phyloP scores from a whole-genome alignment of 2,797 vertebrate genomes.

The Neosalanx taihuensis region DNA sequence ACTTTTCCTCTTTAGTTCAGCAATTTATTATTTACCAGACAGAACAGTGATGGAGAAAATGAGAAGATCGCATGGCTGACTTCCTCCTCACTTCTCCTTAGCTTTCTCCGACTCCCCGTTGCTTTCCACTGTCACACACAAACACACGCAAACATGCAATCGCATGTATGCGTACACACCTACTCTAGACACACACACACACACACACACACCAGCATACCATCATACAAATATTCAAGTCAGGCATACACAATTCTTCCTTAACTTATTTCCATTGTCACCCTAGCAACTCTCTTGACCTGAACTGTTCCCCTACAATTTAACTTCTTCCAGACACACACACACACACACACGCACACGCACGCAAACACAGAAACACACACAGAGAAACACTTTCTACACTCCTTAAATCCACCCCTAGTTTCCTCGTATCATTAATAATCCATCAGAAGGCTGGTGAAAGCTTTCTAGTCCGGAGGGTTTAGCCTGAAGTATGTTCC shows the following conservation, averaged over 20 bases:
- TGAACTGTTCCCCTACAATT: not conserved
- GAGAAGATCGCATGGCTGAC: slow-evolving; percentile 38
- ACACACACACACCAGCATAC: not conserved
- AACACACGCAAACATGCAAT: slow-evolving; percentile 7
- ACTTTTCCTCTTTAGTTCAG: slow-evolving; percentile 29
- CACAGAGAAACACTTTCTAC: not conserved
- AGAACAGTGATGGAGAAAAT: slow-evolving; percentile 27
- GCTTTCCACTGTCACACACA: not conserved
- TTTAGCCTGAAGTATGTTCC: slow-evolving; percentile 26
- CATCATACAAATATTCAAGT: not conserved
- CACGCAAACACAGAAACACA: not conserved
- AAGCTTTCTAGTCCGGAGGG: slow-evolving; percentile 47
- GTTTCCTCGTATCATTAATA: slow-evolving; percentile 51
- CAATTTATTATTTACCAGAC: slow-evolving; percentile 55
- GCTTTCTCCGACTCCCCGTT: not conserved
- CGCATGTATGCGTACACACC: not conserved
- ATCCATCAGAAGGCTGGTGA: slow-evolving; percentile 48
- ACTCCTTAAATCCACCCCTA: slow-evolving; percentile 3
- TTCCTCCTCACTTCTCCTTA: slow-evolving; percentile 18
- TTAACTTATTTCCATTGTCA: not conserved
- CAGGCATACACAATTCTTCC: not conserved
- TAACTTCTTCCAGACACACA: not conserved
- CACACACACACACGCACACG: slow-evolving; percentile 4
- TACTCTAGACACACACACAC: not conserved
- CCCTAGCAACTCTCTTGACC: not conserved